Percentiles rank a stretch among this genome's conserved stretches.
Conservation (phyloP, 2,113 vertebrate genomes). For the Spermophilus dauricus region DNA sequence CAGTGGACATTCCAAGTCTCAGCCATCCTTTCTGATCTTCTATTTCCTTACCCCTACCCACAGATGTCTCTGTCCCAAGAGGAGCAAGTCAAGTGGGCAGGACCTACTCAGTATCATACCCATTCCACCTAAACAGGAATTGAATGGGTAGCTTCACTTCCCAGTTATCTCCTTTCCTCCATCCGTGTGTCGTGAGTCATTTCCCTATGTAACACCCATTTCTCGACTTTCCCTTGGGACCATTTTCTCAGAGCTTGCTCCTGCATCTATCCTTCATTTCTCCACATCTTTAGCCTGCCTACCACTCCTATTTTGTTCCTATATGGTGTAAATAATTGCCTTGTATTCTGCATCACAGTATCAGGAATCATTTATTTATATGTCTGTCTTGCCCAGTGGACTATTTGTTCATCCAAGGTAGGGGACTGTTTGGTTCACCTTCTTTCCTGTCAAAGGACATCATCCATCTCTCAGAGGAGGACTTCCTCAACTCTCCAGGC, state of each 20-base stretch:
- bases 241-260: background rate
- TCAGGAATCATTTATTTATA: background rate
- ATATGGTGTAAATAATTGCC: background rate
- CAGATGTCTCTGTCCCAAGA: background rate
- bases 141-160: fast-evolving
- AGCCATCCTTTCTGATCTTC: background rate
- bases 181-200: background rate
- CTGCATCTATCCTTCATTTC: background rate
- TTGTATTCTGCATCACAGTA: background rate
- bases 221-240: background rate
- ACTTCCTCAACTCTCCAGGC: background rate
- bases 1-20: background rate
- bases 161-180: background rate
- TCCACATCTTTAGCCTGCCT: background rate
- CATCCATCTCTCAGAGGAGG: background rate
- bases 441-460: background rate
- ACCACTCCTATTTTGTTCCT: background rate
- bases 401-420: background rate
- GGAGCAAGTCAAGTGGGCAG: background rate
- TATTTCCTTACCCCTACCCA: background rate
- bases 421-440: background rate
- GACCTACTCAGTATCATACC: background rate
- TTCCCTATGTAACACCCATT: background rate
- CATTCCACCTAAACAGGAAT: background rate
- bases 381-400: background rate